Evolutionary conservation across 2,888 invertebrate genomes (phyloP).

Genomic region (Oscheius sp.): DNA sequence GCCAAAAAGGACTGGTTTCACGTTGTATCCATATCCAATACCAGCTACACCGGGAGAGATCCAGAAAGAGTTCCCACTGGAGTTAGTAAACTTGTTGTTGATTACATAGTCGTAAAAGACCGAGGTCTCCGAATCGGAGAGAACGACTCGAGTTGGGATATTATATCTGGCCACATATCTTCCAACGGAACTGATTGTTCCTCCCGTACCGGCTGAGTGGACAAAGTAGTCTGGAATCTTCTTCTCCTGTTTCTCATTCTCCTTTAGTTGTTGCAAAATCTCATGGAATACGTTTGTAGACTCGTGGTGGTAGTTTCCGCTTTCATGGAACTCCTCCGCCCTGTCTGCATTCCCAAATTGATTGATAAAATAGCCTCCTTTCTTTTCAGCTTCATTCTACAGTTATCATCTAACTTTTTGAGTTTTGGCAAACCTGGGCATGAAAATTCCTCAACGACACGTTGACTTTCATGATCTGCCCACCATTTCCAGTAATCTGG

Average conservation of each 20-base stretch:
- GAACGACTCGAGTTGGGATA: constrained; percentile 58
- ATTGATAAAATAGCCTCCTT: constrained; percentile 62
- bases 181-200: constrained; percentile 68
- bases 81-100: constrained; percentile 58
- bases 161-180: constrained; percentile 62
- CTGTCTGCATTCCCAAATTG: constrained; percentile 67
- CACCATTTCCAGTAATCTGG: constrained; percentile 60
- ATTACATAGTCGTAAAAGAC: constrained; percentile 67
- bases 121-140: constrained; percentile 65
- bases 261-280: constrained; percentile 55
- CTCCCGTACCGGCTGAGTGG: constrained; percentile 66
- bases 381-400: constrained; percentile 52
- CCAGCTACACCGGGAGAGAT: constrained; percentile 64
- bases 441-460: constrained; percentile 37
- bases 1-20: constrained; percentile 54
- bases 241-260: constrained; percentile 35
- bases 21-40: constrained; percentile 65
- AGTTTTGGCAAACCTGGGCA: constrained; percentile 32
- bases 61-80: constrained; percentile 61
- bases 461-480: constrained; percentile 55
- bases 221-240: constrained; percentile 62
- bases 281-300: constrained; percentile 68
- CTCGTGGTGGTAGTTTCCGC: constrained; percentile 58
- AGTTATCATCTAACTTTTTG: neutral
- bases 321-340: constrained; percentile 68